Evolutionary conservation across 1,140 invertebrate species (phyloP).

Genomic region (Elysia chlorotica): DNA sequence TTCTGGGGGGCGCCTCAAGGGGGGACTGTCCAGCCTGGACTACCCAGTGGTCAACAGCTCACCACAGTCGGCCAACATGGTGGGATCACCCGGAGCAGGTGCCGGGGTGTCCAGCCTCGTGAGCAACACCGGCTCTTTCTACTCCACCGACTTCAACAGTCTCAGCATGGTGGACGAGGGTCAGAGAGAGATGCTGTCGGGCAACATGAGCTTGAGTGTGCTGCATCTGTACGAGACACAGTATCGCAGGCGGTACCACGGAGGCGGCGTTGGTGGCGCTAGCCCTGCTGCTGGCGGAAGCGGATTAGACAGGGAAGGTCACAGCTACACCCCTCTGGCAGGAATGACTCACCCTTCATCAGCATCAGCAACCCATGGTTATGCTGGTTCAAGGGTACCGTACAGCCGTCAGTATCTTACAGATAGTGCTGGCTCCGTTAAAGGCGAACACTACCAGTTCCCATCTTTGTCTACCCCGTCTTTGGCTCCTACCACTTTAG

Average conservation of each 20-base stretch:
- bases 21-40: constrained; percentile 10
- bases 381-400: too few species aligned
- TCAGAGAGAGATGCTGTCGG: constrained; percentile 16
- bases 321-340: too few species aligned
- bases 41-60: not conserved
- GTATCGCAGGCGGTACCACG: not conserved
- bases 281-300: not conserved
- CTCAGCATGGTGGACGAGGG: constrained; percentile 2
- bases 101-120: not conserved
- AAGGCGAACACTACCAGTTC: too few species aligned
- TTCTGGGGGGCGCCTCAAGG: too few species aligned
- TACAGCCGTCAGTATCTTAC: too few species aligned
- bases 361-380: not conserved
- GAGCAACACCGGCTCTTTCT: constrained; percentile 13
- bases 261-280: not conserved
- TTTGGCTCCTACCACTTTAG: too few species aligned
- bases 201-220: constrained; percentile 21
- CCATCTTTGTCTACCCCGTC: too few species aligned
- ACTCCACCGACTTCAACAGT: not conserved
- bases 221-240: constrained; percentile 15
- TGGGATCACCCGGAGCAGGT: constrained; percentile 8
- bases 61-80: not conserved
- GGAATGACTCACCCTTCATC: not conserved
- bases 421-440: too few species aligned
- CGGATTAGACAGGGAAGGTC: not conserved